Base-by-base conservation (phyloP, 2,113 vertebrate species). In the Copsychus sechellarum region DNA sequence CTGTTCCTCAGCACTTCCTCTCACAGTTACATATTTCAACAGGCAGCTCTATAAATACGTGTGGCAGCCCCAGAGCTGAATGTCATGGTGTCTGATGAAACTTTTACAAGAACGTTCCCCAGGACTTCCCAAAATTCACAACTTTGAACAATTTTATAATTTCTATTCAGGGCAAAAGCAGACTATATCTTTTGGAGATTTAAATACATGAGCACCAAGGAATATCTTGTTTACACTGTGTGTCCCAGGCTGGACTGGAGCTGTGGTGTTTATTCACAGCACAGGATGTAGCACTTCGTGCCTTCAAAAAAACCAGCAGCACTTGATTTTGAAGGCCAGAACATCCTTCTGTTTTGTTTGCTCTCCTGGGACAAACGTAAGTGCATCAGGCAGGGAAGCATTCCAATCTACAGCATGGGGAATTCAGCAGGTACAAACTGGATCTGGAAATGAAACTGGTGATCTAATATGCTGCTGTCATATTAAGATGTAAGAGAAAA, bases 51-150 rank as follows among this genome's bases (percentile, higher is more conserved):
- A 72, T 62, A 92, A 94, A 92, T 81, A 93, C 0, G 8, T 16
- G 62, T 72, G 45, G 48, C 62, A 86, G 50, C 50, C 53, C n/a
- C 61, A 6, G 7, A 74, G 17, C 14, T 81, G 69, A 81, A 31
- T 73, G 40, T 54, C 81, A 62, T 1, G 2, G 61, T 51, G 20
- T 56, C 43, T 53, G 42, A 69, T 3, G 31, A 61, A 79, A 80
- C n/a, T 61, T 91, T 45, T 42, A 86, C 86, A 83, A 69, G 54
- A 80, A 82, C 4, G 2, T 76, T 51, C 48, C 45, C 42, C 48
- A 69, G 54, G 40, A 81, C 85, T 96, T 95, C 81, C 54, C 71
- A 60, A 82, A 92, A 79, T 82, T 51, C 81, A 79, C 61, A 61
- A 31, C 36, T 79, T 66, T 57, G 61, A 93, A 36, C 33, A 93